These are phyloP conservation scores for Linnaemya tessellans DNA, from an alignment of 2,888 invertebrate species.

Conservation along the genomic window DNA sequence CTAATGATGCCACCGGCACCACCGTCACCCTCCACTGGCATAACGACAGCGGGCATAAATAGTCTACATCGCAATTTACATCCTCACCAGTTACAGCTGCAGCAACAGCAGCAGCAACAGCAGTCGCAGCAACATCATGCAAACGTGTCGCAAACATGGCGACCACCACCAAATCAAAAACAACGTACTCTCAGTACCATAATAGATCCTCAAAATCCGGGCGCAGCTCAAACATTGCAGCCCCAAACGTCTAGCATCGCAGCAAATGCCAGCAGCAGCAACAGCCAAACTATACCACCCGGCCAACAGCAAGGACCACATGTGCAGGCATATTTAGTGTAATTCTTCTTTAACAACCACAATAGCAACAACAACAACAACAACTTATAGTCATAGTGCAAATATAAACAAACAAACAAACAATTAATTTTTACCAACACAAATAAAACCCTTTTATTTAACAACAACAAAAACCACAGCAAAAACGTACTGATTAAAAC, in stretches of 20 bases:
- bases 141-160: conserved; percentile 83
- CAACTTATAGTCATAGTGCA: conserved; percentile 66
- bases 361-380: conserved; percentile 72
- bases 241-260: conserved; percentile 67
- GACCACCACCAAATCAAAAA: conserved; percentile 83
- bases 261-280: conserved; percentile 76
- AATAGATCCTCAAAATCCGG: conserved; percentile 65
- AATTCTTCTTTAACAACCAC: conserved; percentile 70
- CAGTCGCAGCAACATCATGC: conserved; percentile 73
- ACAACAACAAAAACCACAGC: conserved; percentile 52
- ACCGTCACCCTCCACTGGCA: conserved; percentile 70
- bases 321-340: conserved; percentile 83
- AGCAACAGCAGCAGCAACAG: conserved; percentile 62
- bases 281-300: conserved; percentile 74
- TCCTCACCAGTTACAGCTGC: conserved; percentile 73
- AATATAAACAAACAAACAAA: conserved; percentile 48
- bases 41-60: conserved; percentile 72
- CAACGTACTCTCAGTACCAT: conserved; percentile 62
- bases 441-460: conserved; percentile 35
- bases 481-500: conserved; percentile 64
- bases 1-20: conserved; percentile 81
- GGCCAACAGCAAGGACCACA: conserved; percentile 83
- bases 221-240: conserved; percentile 64
- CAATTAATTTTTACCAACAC: conserved; percentile 58
- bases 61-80: conserved; percentile 75